phyloP scores from a whole-genome alignment of 2,797 vertebrate species.

The Sebastes matsubarae region DNA sequence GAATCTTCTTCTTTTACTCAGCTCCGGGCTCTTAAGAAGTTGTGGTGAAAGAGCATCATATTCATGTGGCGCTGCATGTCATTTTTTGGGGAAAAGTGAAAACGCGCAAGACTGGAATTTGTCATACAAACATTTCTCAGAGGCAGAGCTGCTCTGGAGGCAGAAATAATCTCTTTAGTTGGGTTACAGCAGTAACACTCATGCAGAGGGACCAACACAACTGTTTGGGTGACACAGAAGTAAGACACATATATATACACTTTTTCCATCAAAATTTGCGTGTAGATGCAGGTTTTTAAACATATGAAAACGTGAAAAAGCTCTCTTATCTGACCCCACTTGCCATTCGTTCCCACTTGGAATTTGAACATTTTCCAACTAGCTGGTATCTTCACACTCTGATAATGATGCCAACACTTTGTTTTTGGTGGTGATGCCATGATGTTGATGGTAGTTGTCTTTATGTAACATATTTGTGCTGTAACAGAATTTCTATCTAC shows the following conservation, averaged over 20 bases:
- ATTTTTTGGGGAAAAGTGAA: constrained; percentile 9
- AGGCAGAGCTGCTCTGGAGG: constrained; percentile 43
- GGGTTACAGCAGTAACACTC: background rate
- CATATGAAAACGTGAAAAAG: background rate
- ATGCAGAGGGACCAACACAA: background rate
- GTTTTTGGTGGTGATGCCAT: background rate
- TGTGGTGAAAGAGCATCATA: background rate
- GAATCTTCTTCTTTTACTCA: background rate
- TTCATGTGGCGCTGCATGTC: background rate
- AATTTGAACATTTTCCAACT: background rate
- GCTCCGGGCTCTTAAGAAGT: constrained; percentile 10
- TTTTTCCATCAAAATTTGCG: too few species aligned
- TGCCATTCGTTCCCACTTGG: background rate
- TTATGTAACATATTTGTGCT: background rate
- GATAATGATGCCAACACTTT: background rate
- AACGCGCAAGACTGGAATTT: constrained; percentile 4
- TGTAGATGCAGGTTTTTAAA: background rate
- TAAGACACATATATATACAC: background rate
- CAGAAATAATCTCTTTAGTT: constrained; percentile 23
- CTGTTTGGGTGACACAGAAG: background rate
- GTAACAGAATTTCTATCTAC: background rate
- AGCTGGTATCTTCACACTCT: background rate
- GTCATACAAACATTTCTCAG: constrained; percentile 28
- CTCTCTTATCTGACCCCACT: background rate
- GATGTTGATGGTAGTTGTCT: background rate